Evolutionary conservation across 2,888 invertebrate species (phyloP), one percentile per base, ranked within the genome.

Genomic region (Chalcis sispes): DNA sequence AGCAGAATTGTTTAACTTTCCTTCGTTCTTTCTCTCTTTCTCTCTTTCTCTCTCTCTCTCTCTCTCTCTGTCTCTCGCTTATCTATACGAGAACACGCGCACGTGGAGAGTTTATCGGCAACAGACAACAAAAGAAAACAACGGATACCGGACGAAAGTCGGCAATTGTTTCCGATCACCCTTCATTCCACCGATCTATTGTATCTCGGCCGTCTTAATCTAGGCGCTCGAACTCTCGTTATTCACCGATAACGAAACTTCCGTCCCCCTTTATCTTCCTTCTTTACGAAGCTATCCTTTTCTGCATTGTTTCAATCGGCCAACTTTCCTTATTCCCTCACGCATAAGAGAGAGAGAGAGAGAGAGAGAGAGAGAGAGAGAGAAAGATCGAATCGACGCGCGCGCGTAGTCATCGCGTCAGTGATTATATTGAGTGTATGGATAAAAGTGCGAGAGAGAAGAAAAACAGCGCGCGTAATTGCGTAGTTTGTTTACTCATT

Each of bases 141-240:
- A 27, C 5, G 25, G 40, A 58, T 10, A 36, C n/a, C n/a, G n/a
- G n/a, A n/a, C n/a, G n/a, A n/a, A n/a, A n/a, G 36, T 13, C 40
- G 40, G 40, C n/a, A 40, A 56, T 58, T 46, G 67, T 67, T 67
- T 67, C 42, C 56, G 56, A 67, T 67, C 42, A 23, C 25, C 52
- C 3, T n/a, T 40, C 27, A 25, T 20, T 36, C 25, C n/a, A n/a
- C 40, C 67, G 46, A 27, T 46, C 15, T n/a, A n/a, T n/a, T n/a
- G n/a, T n/a, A n/a, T n/a, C n/a, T n/a, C n/a, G n/a, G 1, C 27
- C 20, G 40, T 29, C 62, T 62, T 62, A 67, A 67, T 67, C 46
- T 58, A 46, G 56, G 46, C 15, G 1, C 50, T n/a, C n/a, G n/a
- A n/a, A n/a, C n/a, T n/a, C n/a, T 3, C 27, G 29, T 48, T 20